Conservation (phyloP, 2,113 vertebrate genomes). For the Corythornis cristatus region DNA sequence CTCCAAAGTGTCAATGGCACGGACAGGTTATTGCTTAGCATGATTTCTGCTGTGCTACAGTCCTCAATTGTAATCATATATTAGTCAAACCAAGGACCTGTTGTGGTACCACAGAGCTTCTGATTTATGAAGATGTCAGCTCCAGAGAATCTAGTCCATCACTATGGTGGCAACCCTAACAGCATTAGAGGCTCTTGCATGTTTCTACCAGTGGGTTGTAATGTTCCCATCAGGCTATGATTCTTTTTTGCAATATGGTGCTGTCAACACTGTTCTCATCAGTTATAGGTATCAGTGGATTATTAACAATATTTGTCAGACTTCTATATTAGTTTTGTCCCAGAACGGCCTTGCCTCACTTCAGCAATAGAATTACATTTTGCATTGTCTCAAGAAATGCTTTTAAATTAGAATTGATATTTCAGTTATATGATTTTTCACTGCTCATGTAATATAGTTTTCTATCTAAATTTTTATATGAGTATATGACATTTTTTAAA, state of each 20-base stretch:
- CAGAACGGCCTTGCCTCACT: slow-evolving; percentile 64
- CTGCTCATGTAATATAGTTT: slow-evolving; percentile 70
- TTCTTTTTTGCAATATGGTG: slow-evolving; percentile 81
- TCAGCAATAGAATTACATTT: slow-evolving; percentile 73
- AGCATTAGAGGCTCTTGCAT: slow-evolving; percentile 74
- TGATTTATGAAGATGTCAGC: slow-evolving; percentile 59
- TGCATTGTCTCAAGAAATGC: slow-evolving; percentile 71
- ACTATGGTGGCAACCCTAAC: slow-evolving; percentile 71
- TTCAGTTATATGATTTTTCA: slow-evolving; percentile 70
- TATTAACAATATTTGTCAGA: slow-evolving; percentile 89
- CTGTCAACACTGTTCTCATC: slow-evolving; percentile 86
- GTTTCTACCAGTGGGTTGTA: slow-evolving; percentile 71
- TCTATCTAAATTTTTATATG: slow-evolving; percentile 69
- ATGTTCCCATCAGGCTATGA: slow-evolving; percentile 76
- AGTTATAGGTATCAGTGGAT: slow-evolving; percentile 79
- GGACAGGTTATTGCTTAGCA: background rate
- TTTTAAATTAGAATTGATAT: slow-evolving; percentile 78
- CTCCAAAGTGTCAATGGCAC: background rate
- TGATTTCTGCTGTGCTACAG: background rate
- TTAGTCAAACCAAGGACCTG: slow-evolving; percentile 21
- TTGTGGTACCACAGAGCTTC: slow-evolving; percentile 1
- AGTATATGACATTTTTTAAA: slow-evolving; percentile 25
- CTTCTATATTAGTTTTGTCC: slow-evolving; percentile 85
- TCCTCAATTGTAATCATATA: background rate
- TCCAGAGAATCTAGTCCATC: slow-evolving; percentile 20